A percentile compares a stretch with the other conserved stretches of the same genome.
Conservation (phyloP, 1,140 invertebrate species). For the Batillaria attramentaria region DNA sequence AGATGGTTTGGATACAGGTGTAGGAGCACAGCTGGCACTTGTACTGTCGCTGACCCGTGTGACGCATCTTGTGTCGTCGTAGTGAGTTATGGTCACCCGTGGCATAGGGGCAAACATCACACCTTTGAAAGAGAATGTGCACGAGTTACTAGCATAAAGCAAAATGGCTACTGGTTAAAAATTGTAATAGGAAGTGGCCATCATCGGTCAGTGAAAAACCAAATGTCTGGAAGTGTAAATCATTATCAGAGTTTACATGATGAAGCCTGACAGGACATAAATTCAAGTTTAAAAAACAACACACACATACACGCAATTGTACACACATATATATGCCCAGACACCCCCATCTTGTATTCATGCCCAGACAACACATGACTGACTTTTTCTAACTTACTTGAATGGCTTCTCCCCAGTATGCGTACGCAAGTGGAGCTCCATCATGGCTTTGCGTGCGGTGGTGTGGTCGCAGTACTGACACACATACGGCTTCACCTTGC, state of each 20-base stretch:
- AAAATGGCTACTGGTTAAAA: no score
- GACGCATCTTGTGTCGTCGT: slow-evolving; percentile 90
- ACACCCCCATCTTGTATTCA: no score
- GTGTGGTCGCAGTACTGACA: slow-evolving; percentile 85
- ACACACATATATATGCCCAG: no score
- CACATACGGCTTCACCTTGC: slow-evolving; percentile 82
- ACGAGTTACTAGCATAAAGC: no score
- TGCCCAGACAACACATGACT: no score
- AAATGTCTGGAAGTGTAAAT: no score
- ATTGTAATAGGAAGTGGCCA: background rate
- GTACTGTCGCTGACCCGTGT: slow-evolving; percentile 98
- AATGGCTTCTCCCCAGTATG: slow-evolving; percentile 77
- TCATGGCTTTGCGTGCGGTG: slow-evolving; percentile 74
- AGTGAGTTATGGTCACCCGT: slow-evolving; percentile 87
- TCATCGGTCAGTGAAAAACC: no score
- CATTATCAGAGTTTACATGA: no score
- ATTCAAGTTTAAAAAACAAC: no score
- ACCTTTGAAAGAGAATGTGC: slow-evolving; percentile 54
- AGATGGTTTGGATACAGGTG: slow-evolving; percentile 83
- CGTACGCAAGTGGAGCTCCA: slow-evolving; percentile 81
- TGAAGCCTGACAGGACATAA: no score
- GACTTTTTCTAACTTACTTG: slow-evolving; percentile 67
- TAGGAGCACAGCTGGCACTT: slow-evolving; percentile 96
- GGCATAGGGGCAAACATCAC: slow-evolving; percentile 65
- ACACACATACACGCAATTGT: no score